phyloP scores from a whole-genome alignment of 2,113 vertebrate genomes.

The Antechinus stuartii region DNA sequence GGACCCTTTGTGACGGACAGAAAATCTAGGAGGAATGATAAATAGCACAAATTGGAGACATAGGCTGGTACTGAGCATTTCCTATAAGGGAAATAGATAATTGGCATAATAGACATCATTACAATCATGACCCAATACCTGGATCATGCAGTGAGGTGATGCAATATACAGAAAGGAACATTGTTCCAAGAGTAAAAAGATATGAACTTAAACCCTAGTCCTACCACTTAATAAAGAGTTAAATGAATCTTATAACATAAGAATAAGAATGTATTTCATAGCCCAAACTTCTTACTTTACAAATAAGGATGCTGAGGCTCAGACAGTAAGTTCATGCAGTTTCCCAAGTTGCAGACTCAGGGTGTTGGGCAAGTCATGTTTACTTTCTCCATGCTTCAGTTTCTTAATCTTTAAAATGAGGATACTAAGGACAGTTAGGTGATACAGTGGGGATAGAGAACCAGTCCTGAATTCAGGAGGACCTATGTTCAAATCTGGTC shows the following conservation, averaged over 20 bases:
- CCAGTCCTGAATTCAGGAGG: too few species aligned
- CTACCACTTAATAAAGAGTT: neutral
- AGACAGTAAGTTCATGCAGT: neutral
- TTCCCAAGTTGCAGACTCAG: neutral
- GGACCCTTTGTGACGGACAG: neutral
- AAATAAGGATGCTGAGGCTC: neutral
- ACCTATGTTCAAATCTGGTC: too few species aligned
- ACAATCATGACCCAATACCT: too few species aligned
- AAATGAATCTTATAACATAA: neutral
- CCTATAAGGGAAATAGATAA: neutral
- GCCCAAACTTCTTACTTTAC: neutral
- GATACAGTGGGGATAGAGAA: too few species aligned
- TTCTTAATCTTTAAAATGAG: neutral
- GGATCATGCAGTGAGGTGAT: neutral
- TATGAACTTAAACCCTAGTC: neutral
- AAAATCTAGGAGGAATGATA: neutral
- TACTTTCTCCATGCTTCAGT: neutral
- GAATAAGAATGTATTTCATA: neutral
- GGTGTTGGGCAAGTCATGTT: neutral
- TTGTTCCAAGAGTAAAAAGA: neutral
- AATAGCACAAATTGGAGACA: neutral
- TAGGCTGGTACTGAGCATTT: neutral
- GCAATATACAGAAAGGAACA: neutral
- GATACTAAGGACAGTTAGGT: neutral
- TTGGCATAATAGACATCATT: neutral